These are phyloP conservation scores for Glaucomys volans DNA, from an alignment of 2,113 vertebrate genomes.

Conservation along the genomic window DNA sequence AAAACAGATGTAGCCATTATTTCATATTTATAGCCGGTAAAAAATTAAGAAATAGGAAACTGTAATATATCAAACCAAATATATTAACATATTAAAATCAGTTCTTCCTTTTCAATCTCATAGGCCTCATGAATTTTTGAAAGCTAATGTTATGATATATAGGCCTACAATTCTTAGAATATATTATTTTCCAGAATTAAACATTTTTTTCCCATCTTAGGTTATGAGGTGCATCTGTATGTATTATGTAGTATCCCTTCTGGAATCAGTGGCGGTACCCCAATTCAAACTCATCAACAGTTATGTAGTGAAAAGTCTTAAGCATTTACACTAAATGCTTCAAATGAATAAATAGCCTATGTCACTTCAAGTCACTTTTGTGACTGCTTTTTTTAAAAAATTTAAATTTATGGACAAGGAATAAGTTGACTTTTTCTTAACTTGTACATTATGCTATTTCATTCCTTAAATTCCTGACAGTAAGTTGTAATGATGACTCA, in stretches of 20 bases:
- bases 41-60: neutral
- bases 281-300: neutral
- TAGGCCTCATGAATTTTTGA: neutral
- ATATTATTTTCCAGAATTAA: neutral
- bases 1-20: neutral
- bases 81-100: neutral
- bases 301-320: neutral
- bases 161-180: neutral
- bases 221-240: neutral
- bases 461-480: neutral
- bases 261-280: neutral
- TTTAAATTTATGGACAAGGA: conserved; percentile 7
- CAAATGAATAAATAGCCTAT: neutral
- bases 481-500: neutral
- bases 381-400: neutral
- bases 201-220: neutral
- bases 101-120: neutral
- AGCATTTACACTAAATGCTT: neutral
- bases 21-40: neutral
- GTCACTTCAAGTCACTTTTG: conserved; percentile 23
- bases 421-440: neutral
- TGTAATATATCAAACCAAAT: neutral
- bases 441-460: neutral
- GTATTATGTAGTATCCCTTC: neutral
- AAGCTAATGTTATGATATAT: neutral